These are phyloP conservation scores for Rhadinocentrus ornatus DNA, from an alignment of 2,797 vertebrate genomes.

Conservation along the genomic window DNA sequence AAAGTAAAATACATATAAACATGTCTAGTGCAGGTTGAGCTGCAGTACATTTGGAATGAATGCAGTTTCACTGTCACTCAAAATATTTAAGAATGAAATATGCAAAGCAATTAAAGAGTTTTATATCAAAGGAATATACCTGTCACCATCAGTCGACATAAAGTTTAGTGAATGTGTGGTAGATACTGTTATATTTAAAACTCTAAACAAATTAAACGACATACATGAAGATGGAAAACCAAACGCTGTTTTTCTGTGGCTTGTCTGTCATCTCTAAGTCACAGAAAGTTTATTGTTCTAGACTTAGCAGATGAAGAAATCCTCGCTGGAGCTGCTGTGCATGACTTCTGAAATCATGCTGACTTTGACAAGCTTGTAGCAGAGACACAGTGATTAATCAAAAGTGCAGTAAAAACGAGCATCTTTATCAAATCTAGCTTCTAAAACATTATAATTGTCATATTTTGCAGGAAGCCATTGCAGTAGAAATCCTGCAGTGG, in stretches of 20 bases:
- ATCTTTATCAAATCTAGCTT: too few species aligned
- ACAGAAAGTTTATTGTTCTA: not conserved
- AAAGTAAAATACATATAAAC: too few species aligned
- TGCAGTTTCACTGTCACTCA: not conserved
- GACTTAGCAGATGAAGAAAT: not conserved
- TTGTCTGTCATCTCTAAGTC: not conserved
- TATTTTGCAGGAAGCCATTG: not conserved
- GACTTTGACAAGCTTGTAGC: slow-evolving; percentile 7
- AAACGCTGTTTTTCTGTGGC: too few species aligned
- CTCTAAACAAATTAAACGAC: slow-evolving; percentile 2
- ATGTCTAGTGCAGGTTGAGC: too few species aligned
- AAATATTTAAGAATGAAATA: not conserved
- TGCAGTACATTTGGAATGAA: not conserved
- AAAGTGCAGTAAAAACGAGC: not conserved
- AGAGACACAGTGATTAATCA: not conserved
- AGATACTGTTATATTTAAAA: slow-evolving; percentile 5
- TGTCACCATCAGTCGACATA: not conserved
- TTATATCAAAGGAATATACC: not conserved
- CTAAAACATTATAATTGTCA: not conserved
- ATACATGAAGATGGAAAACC: not conserved
- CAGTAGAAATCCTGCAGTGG: not conserved
- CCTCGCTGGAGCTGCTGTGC: slow-evolving; percentile 1
- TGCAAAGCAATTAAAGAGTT: not conserved
- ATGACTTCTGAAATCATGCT: not conserved
- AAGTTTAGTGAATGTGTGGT: not conserved